These are phyloP conservation scores for Sitta carolinensis DNA, from an alignment of 2,797 vertebrate species.

Conservation along the genomic window DNA sequence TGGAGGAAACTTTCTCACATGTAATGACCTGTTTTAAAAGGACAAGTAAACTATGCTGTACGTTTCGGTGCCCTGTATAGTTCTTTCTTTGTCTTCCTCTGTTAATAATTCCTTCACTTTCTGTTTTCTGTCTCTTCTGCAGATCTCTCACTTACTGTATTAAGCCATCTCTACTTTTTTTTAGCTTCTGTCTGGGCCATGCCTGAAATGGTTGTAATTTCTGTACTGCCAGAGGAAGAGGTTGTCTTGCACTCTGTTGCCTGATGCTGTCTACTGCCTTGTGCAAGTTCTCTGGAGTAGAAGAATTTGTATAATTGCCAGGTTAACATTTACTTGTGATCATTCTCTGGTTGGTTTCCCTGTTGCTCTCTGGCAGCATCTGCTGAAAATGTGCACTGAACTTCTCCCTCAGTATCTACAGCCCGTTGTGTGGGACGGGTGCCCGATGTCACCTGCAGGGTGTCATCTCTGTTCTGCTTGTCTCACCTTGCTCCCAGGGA, in stretches of 20 bases:
- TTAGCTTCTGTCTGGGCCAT: neutral
- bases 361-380: neutral
- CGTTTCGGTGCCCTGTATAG: neutral
- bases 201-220: neutral
- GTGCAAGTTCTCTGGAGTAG: neutral
- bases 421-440: accelerated
- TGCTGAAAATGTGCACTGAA: accelerated
- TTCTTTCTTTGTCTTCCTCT: neutral
- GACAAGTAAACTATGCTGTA: neutral
- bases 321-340: neutral
- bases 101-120: neutral
- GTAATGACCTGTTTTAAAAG: neutral
- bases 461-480: neutral
- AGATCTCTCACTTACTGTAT: neutral
- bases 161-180: neutral
- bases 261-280: neutral
- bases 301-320: neutral
- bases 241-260: neutral
- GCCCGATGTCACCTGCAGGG: neutral
- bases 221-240: neutral
- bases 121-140: neutral
- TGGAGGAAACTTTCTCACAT: neutral
- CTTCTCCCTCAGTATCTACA: neutral
- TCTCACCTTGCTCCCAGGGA: neutral
- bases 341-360: neutral